Evolutionary conservation across 2,113 vertebrate species (phyloP).

Genomic region (Crotalus horridus): DNA sequence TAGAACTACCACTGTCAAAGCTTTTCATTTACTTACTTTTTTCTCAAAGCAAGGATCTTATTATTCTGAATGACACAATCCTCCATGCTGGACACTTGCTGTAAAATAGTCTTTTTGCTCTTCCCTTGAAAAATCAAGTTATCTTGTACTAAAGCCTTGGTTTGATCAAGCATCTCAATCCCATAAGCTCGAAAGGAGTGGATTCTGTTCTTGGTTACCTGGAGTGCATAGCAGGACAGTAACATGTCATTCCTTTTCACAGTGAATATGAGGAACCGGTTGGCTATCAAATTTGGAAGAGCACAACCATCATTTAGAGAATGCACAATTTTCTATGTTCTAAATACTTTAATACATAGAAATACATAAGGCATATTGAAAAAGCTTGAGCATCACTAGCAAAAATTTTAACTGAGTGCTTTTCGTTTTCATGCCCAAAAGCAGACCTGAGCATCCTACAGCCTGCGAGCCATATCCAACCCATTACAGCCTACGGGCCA

Average conservation of each 20-base stretch:
- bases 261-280: too few relatives aligned
- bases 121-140: slow-evolving; percentile 87
- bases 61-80: slow-evolving; percentile 81
- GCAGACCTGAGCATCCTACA: background rate
- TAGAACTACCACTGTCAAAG: background rate
- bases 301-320: too few relatives aligned
- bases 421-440: background rate
- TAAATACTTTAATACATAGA: background rate
- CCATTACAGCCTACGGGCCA: background rate
- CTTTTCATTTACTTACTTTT: slow-evolving; percentile 37
- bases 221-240: background rate
- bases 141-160: slow-evolving; percentile 83
- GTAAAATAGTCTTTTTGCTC: slow-evolving; percentile 74
- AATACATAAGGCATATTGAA: background rate
- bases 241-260: background rate
- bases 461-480: background rate
- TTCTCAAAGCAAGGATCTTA: slow-evolving; percentile 74
- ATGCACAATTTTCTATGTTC: background rate
- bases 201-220: slow-evolving; percentile 86
- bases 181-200: slow-evolving; percentile 79
- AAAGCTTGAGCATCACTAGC: background rate
- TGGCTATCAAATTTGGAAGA: background rate
- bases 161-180: slow-evolving; percentile 78
- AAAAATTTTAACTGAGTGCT: background rate
- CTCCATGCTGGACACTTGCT: slow-evolving; percentile 66